Conservation (phyloP, 2,797 vertebrate species). For the Chelonia mydas region DNA sequence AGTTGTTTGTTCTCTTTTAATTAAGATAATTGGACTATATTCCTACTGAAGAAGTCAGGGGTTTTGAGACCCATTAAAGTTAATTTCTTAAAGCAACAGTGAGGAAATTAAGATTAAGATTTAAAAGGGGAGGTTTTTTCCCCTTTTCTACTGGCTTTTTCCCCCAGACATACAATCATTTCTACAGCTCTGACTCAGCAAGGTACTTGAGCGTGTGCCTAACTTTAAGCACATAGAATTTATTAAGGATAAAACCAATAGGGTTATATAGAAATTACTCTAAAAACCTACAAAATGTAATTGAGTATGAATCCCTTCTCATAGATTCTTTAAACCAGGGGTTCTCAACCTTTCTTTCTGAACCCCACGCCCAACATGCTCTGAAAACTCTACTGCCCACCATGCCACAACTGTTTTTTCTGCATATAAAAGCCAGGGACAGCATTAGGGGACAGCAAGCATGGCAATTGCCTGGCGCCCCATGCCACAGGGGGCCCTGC, state of each 20-base stretch:
- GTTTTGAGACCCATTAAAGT: not conserved
- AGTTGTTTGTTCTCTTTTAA: not conserved
- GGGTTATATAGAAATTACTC: not conserved
- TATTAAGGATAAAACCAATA: not conserved
- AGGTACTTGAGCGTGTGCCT: not conserved
- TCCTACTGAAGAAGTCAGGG: not conserved
- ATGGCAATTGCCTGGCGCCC: no score
- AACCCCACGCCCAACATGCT: no score
- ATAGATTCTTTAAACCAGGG: not conserved
- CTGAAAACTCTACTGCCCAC: no score
- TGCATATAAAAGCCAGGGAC: no score
- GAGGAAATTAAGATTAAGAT: not conserved
- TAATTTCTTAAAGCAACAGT: no score
- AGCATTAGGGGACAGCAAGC: no score
- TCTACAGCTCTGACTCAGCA: not conserved
- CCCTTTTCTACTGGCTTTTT: not conserved
- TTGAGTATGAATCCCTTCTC: not conserved
- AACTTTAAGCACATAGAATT: accelerated
- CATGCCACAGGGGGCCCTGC: no score
- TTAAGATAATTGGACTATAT: not conserved
- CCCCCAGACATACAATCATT: not conserved
- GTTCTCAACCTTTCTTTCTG: no score
- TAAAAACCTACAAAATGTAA: not conserved
- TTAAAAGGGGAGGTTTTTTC: not conserved
- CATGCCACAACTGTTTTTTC: no score